Base-by-base conservation (phyloP, 2,113 vertebrate species). In the Mustela lutreola region DNA sequence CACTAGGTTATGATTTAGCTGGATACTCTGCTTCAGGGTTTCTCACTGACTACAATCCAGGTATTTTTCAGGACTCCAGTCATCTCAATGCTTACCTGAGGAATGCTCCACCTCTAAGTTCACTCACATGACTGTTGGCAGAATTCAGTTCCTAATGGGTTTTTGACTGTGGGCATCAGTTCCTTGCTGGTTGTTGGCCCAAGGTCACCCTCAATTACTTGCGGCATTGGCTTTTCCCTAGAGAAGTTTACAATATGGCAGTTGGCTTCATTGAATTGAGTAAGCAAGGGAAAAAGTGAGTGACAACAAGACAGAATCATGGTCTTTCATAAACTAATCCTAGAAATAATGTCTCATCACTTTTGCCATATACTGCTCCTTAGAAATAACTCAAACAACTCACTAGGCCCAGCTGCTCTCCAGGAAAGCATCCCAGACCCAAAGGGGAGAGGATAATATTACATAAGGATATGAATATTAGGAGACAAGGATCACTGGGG, bases 301-400 rank as follows among this genome's bases (percentile, higher is more conserved):
- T 81, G 31, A n/a, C 76, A 93, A 50, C 2, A 94, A 79, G 65
- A 82, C 16, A 94, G 33, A 87, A 78, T 39, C 42, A 76, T 45
- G 62, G 33, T 86, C 36, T 86, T 94, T 95, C 12, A 21, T 89
- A 94, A 97, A 85, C 36, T 60, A 73, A 78, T 95, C 31, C 83
- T 12, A 71, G 42, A 97, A 94, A 28, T 78, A 78, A 70, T 12
- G 80, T 63, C 8, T 94, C 50, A 95, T 89, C 33, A 89, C 8
- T 92, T 96, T 95, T 60, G 3, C 42, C 7, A 5, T 67, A 62
- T 92, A 82, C 28, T 85, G 2, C 7, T 93, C 11, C 31, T 95
- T 50, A 95, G 65, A 94, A 62, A 93, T 15, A 89, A 91, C 22
- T 88, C 22, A 94, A 62, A 93, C 19, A 89, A 91, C 22, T 88